These are phyloP conservation scores for Chydorus sphaericus DNA, from an alignment of 2,888 invertebrate species.

Conservation along the genomic window DNA sequence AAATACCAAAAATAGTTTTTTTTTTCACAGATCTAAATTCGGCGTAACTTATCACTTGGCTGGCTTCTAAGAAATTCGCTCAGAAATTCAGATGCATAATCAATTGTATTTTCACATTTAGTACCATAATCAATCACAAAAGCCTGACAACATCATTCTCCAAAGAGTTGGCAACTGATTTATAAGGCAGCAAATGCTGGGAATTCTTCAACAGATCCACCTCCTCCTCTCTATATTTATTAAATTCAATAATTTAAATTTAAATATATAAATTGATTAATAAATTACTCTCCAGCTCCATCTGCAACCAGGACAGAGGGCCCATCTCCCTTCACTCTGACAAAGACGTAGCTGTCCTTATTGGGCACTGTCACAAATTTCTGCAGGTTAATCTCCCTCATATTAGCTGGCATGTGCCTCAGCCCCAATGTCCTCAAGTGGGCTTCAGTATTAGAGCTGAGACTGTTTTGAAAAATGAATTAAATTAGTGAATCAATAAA, in stretches of 20 bases:
- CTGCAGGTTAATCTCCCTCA: constrained; percentile 8
- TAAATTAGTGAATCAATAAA: no score
- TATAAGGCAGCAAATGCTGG: constrained; percentile 15
- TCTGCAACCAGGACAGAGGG: constrained; percentile 8
- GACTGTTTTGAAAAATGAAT: not conserved
- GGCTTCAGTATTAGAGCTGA: not conserved
- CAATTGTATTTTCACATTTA: no score
- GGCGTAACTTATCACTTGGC: no score
- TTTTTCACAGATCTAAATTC: no score
- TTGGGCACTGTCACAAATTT: constrained; percentile 7
- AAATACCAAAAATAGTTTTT: no score
- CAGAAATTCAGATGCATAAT: no score
- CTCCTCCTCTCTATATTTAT: constrained; percentile 14
- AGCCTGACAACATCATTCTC: constrained; percentile 2
- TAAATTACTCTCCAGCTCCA: constrained; percentile 5
- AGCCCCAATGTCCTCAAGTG: constrained; percentile 10
- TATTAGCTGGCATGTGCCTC: constrained; percentile 10
- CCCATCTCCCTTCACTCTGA: not conserved
- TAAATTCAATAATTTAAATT: no score
- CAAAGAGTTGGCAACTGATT: constrained; percentile 8
- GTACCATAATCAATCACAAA: not conserved
- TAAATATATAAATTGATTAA: not conserved
- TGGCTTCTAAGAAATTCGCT: no score
- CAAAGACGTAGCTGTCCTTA: constrained; percentile 8
- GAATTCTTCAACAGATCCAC: constrained; percentile 12